phyloP scores from a whole-genome alignment of 2,113 vertebrate species.

The Perca flavescens region DNA sequence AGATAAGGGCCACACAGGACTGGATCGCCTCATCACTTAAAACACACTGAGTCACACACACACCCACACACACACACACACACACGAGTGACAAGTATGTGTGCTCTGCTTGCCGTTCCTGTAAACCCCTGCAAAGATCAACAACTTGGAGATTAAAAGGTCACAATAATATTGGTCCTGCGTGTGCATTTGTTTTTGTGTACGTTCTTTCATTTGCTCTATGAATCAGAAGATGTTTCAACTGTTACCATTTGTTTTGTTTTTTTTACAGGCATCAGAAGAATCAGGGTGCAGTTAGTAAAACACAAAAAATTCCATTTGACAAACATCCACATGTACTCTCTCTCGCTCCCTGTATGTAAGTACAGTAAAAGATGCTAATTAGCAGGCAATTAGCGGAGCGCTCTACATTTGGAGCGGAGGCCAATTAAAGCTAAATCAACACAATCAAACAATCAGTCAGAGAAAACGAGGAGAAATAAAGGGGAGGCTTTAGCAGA shows the following conservation, averaged over 20 bases:
- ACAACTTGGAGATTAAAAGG: slow-evolving; percentile 27
- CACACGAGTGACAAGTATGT: neutral
- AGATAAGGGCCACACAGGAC: slow-evolving; percentile 46
- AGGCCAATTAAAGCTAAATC: slow-evolving; percentile 36
- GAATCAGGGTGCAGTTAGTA: neutral
- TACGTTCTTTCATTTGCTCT: neutral
- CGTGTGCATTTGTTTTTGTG: neutral
- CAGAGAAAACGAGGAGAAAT: neutral
- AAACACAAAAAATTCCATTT: neutral
- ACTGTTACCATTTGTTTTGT: neutral
- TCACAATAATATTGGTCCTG: slow-evolving; percentile 4
- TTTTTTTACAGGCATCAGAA: too few species aligned
- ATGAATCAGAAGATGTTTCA: neutral
- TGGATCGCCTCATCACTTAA: slow-evolving; percentile 36
- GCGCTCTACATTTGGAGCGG: neutral
- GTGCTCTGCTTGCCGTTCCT: slow-evolving; percentile 6
- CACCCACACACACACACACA: neutral
- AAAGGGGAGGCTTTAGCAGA: neutral
- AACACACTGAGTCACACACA: slow-evolving; percentile 13
- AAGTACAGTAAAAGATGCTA: slow-evolving; percentile 30
- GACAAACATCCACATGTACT: neutral
- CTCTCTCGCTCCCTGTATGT: neutral
- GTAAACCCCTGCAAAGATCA: neutral
- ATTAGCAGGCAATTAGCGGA: slow-evolving; percentile 41
- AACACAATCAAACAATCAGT: slow-evolving; percentile 16